These are phyloP conservation scores for Glaucidium brasilianum DNA, from an alignment of 2,113 vertebrate species.

Conservation along the genomic window DNA sequence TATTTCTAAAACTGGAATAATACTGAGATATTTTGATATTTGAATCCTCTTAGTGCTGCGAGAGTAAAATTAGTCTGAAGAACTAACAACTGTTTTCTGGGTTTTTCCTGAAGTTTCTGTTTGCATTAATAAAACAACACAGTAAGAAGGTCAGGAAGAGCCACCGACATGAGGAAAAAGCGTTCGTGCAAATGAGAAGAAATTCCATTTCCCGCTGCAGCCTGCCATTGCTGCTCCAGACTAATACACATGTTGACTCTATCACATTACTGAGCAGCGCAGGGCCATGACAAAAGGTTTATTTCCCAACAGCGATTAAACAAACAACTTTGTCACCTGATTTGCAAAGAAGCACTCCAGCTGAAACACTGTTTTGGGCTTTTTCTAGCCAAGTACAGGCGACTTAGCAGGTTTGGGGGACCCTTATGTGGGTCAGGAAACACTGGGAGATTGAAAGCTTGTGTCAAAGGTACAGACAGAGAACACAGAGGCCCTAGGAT, in stretches of 20 bases:
- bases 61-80: not conserved
- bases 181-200: not conserved
- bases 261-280: not conserved
- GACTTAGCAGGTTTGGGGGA: not conserved
- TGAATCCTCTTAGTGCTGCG: not conserved
- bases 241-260: not conserved
- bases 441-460: not conserved
- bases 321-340: not conserved
- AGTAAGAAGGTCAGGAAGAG: not conserved
- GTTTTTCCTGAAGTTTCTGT: not conserved
- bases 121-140: not conserved
- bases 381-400: not conserved
- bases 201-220: not conserved
- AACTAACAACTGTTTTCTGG: not conserved
- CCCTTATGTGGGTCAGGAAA: not conserved
- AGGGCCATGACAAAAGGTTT: not conserved
- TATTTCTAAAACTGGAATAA: not conserved
- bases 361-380: not conserved
- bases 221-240: not conserved
- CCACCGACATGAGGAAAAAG: not conserved
- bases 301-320: not conserved
- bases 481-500: not conserved
- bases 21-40: not conserved
- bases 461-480: not conserved
- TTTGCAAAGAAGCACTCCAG: constrained; percentile 16